Conservation (phyloP, 2,797 vertebrate species). For the Sebastes vulpes region DNA sequence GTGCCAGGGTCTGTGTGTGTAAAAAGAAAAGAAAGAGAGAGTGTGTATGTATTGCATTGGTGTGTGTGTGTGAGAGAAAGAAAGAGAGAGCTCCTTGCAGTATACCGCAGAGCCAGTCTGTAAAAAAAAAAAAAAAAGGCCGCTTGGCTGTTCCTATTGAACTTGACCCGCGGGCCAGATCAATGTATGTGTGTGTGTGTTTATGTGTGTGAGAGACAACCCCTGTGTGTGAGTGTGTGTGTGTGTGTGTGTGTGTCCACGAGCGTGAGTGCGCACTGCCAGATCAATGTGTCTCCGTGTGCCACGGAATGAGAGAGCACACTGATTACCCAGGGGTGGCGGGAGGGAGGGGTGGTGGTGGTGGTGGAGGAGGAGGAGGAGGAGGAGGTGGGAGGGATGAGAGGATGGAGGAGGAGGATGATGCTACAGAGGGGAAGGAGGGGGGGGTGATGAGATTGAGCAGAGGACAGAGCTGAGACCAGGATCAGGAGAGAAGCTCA, state of each 20-base stretch:
- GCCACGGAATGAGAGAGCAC: conserved; percentile 87
- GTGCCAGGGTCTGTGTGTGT: neutral
- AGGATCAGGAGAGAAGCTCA: conserved; percentile 76
- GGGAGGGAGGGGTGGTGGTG: conserved; percentile 25
- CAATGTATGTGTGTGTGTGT: conserved; percentile 75
- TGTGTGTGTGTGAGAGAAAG: conserved; percentile 13
- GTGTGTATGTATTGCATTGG: neutral
- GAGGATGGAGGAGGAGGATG: conserved; percentile 59
- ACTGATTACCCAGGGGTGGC: conserved; percentile 88
- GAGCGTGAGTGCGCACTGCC: conserved; percentile 56
- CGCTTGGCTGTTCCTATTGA: conserved; percentile 87
- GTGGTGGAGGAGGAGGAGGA: neutral
- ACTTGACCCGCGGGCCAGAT: conserved; percentile 89
- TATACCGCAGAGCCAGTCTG: conserved; percentile 68
- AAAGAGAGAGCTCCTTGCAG: conserved; percentile 61
- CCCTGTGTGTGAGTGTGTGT: conserved; percentile 48
- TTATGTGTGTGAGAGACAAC: conserved; percentile 52
- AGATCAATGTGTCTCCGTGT: conserved; percentile 84
- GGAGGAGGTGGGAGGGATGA: conserved; percentile 48
- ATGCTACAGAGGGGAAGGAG: conserved; percentile 47
- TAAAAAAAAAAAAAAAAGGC: conserved; percentile 63
- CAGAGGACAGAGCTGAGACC: conserved; percentile 74
- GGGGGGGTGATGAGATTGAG: conserved; percentile 64
- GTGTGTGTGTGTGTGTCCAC: conserved; percentile 53
- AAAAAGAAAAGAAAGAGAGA: neutral